Conservation (phyloP, 1,140 invertebrate genomes). For the Zelostemma sp. region DNA sequence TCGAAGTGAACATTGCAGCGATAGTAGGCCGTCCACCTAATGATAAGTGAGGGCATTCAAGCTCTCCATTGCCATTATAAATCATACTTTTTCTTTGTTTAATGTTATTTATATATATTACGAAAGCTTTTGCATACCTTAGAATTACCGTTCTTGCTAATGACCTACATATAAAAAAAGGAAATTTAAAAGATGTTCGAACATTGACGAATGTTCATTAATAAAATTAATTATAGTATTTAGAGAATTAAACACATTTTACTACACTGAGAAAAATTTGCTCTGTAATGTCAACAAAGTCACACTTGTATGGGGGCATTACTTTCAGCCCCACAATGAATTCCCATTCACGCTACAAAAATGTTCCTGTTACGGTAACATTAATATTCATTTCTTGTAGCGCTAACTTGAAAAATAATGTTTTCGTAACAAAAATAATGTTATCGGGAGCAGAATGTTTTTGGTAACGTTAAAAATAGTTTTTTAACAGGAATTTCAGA, state of each 20-base stretch:
- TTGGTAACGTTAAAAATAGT: neutral
- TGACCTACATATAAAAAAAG: neutral
- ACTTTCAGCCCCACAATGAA: too few relatives aligned
- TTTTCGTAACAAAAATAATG: too few relatives aligned
- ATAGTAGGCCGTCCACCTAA: constrained; percentile 64
- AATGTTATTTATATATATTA: neutral
- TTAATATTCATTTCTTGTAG: too few relatives aligned
- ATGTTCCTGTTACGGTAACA: too few relatives aligned
- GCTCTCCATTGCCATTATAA: constrained; percentile 25
- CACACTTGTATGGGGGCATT: too few relatives aligned
- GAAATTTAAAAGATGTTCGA: neutral
- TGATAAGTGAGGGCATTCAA: constrained; percentile 52
- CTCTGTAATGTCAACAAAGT: too few relatives aligned
- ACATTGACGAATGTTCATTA: neutral
- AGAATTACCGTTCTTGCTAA: too few relatives aligned
- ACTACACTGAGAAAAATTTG: too few relatives aligned
- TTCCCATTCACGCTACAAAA: too few relatives aligned
- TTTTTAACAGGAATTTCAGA: neutral
- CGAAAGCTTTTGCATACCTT: neutral
- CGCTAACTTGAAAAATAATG: too few relatives aligned
- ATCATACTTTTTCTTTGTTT: constrained; percentile 9
- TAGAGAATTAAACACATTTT: too few relatives aligned
- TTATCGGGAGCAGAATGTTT: too few relatives aligned
- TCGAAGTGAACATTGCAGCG: constrained; percentile 44
- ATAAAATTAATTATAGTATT: neutral